These are phyloP conservation scores for Etheostoma spectabile DNA, from an alignment of 2,113 vertebrate species.

Conservation along the genomic window DNA sequence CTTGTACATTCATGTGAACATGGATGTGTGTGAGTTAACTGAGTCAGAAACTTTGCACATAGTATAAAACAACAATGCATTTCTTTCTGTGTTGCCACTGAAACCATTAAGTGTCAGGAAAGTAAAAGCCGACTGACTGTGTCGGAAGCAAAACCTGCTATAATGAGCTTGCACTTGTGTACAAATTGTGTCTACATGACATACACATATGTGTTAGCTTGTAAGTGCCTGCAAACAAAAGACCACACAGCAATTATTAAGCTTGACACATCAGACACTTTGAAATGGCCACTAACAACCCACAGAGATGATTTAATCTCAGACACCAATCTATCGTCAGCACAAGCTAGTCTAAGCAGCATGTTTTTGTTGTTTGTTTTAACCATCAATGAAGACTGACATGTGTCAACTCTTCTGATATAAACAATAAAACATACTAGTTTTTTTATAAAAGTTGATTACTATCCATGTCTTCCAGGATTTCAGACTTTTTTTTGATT, in stretches of 20 bases:
- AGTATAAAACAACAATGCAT: conserved; percentile 17
- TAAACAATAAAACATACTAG: too few species aligned
- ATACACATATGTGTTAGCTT: conserved; percentile 13
- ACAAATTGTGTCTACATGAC: conserved; percentile 2
- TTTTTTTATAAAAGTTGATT: conserved; percentile 4
- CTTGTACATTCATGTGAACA: conserved; percentile 32
- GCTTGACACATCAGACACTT: conserved; percentile 41
- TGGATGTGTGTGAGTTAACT: conserved; percentile 10
- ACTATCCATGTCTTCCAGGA: background rate
- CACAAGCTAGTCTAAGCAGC: conserved; percentile 12
- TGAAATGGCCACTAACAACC: conserved; percentile 54
- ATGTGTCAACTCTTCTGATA: background rate
- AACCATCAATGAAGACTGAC: background rate
- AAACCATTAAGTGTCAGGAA: conserved; percentile 55
- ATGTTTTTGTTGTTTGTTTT: background rate
- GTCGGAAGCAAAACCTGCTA: conserved; percentile 44
- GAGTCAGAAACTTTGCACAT: conserved; percentile 31
- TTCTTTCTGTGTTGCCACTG: background rate
- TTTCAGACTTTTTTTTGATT: too few species aligned
- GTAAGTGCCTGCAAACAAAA: too few species aligned
- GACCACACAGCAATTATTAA: too few species aligned
- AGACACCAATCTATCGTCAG: conserved; percentile 52
- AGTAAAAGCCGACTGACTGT: conserved; percentile 53
- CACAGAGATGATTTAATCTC: conserved; percentile 49
- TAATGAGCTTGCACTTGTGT: conserved; percentile 23